These are phyloP conservation scores for Eurytoma adleriae DNA, from an alignment of 2,888 invertebrate species.

Conservation along the genomic window DNA sequence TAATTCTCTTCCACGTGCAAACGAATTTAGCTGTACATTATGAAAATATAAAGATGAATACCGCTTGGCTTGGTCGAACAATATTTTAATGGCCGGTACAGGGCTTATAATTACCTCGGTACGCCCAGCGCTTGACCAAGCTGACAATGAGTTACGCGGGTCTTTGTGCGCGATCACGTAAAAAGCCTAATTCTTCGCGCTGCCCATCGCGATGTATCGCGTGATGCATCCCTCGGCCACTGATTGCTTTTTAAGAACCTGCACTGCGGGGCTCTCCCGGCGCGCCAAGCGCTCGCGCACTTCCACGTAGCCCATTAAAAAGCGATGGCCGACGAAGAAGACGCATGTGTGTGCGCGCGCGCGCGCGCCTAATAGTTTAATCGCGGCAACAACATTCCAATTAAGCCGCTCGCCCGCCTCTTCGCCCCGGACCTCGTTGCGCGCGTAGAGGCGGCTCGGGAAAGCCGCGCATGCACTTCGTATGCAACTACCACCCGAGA, in stretches of 20 bases:
- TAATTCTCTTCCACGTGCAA: no score
- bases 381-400: conserved; percentile 70
- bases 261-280: not conserved
- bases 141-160: no score
- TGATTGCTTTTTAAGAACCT: conserved; percentile 54
- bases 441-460: no score
- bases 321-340: conserved; percentile 37
- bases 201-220: not conserved
- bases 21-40: no score
- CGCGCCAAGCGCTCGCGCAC: conserved; percentile 7
- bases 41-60: no score
- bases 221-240: conserved; percentile 9
- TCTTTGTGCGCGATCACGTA: no score
- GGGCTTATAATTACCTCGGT: no score
- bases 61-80: no score
- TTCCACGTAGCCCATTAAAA: conserved; percentile 55
- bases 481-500: not conserved
- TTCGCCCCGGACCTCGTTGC: conserved; percentile 1
- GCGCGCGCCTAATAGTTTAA: conserved; percentile 68
- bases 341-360: not conserved
- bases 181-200: not conserved
- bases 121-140: no score
- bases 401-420: conserved; percentile 59
- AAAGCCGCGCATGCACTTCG: no score
- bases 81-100: no score